Base-by-base conservation (phyloP, 1,140 invertebrate genomes). In the Apis laboriosa region DNA sequence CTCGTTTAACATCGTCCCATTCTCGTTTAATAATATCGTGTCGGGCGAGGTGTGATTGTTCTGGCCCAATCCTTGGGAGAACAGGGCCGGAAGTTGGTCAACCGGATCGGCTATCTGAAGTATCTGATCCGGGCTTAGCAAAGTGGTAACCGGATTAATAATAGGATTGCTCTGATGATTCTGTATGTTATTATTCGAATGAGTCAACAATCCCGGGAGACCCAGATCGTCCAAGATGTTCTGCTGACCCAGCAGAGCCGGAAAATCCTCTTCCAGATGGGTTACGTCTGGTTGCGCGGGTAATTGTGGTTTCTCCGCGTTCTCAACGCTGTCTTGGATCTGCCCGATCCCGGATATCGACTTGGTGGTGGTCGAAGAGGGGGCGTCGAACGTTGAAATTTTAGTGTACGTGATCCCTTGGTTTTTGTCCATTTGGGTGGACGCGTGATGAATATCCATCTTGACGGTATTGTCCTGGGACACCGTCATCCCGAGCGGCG, bases 11-110 rank as follows among this genome's bases (percentile, higher is more conserved):
- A 77, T 64, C 1, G 95, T 94, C 24, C 96, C 96, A 81, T 96
- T 96, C 87, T 95, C 94, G 87, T 96, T 95, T 0, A 96, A 81
- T 0, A 97, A 87, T 80, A 96, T 94, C 0, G 96, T 97, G 49
- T 97, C 96, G 9, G 96, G 95, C 15, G 93, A 91, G 55, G 93
- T 94, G 80, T 96, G 95, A 88, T 96, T 93, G 55, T 87, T 92
- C 8, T 88, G 78, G 63, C 88, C 72, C 0, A 92, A 60, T 2
- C 92, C 92, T 11, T 94, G 92, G 9, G 91, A 93, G 71, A 93
- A 94, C 13, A 93, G 66, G 0, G 90, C 90, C 8, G 92, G 92
- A 4, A 93, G 80, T 61, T 94, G 92, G 84, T 93, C 92, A 8
- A 93, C 93, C 0, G 94, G 92, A 84, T 94, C 93, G 9, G 92